Percentiles rank a stretch among this genome's conserved stretches.
Evolutionary conservation across 1,140 invertebrate species (phyloP).

Genomic region (Amphibalanus amphitrite): DNA sequence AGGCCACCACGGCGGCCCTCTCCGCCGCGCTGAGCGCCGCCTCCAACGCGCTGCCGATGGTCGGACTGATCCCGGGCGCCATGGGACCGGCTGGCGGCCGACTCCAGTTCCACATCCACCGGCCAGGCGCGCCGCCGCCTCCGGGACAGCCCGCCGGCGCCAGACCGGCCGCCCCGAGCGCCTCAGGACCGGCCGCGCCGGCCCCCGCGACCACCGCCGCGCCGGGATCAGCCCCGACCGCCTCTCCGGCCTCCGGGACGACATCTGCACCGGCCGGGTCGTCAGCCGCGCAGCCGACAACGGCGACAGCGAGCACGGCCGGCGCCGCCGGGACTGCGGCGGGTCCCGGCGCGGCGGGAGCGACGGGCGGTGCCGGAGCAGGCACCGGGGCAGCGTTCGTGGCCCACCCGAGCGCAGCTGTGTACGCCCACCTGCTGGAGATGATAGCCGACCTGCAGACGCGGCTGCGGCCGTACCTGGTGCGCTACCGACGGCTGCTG

Average conservation of each 20-base stretch:
- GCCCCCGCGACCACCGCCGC: neutral
- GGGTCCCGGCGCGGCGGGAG: neutral
- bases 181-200: no score
- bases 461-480: neutral
- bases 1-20: neutral
- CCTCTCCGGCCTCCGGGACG: no score
- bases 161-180: neutral
- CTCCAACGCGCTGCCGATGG: neutral
- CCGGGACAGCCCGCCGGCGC: neutral
- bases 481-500: neutral
- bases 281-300: no score
- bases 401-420: neutral
- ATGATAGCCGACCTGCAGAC: neutral
- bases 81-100: neutral
- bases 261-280: no score
- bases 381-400: neutral
- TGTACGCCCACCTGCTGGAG: neutral
- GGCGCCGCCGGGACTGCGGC: no score
- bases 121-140: neutral
- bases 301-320: no score
- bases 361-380: neutral
- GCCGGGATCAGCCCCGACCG: no score
- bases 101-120: constrained; percentile 1
- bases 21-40: neutral
- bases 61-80: neutral